A percentile compares a stretch with the other conserved stretches of the same genome.
Conservation (phyloP, 2,797 vertebrate species). For the Peromyscus nudipes region DNA sequence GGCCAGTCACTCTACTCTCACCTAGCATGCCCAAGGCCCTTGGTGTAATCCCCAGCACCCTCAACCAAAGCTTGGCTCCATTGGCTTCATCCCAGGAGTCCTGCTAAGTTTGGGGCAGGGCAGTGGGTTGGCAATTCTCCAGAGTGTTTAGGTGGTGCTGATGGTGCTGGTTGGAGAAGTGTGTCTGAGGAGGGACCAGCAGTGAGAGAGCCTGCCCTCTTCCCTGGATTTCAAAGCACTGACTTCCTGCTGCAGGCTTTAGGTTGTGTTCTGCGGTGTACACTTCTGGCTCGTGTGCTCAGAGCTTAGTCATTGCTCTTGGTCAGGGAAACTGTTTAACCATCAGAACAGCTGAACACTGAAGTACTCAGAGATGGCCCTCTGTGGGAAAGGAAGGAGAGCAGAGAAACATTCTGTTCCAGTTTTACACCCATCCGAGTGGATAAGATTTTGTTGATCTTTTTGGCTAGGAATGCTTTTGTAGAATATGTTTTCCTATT, state of each 20-base stretch:
- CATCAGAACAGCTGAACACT: slow-evolving; percentile 34
- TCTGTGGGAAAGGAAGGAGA: not conserved
- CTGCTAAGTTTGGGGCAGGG: not conserved
- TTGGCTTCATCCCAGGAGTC: not conserved
- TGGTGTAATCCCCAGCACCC: not conserved
- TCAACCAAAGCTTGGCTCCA: not conserved
- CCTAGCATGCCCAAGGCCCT: not conserved
- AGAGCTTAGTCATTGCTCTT: slow-evolving; percentile 60
- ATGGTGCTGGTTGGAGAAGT: not conserved
- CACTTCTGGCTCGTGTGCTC: not conserved
- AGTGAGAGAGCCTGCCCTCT: not conserved
- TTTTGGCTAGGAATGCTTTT: slow-evolving; percentile 47
- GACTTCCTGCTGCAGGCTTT: slow-evolving; percentile 66
- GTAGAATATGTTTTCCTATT: not conserved
- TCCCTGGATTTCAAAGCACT: not conserved
- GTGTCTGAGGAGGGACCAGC: not conserved
- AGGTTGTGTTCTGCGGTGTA: not conserved
- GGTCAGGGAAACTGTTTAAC: slow-evolving; percentile 35
- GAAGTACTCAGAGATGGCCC: slow-evolving; percentile 43
- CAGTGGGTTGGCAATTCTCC: not conserved
- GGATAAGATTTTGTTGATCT: not conserved
- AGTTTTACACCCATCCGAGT: not conserved
- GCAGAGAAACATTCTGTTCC: not conserved
- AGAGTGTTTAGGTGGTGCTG: not conserved
- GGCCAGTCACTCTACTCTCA: not conserved